Conservation (phyloP, 2,113 vertebrate genomes). For the Sturnus vulgaris region DNA sequence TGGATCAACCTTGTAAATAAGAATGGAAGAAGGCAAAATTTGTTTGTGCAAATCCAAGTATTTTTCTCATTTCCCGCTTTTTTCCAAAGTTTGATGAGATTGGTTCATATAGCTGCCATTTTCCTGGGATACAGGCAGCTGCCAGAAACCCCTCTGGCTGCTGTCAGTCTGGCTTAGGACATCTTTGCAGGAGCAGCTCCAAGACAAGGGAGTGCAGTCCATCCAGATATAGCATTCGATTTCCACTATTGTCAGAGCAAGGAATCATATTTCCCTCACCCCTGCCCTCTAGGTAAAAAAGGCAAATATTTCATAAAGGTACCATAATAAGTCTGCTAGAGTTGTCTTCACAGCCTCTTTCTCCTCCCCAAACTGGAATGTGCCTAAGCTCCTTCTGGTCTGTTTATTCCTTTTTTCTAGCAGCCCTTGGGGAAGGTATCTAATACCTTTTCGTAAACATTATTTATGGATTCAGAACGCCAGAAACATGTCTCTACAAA, state of each 20-base stretch:
- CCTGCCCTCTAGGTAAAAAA: constrained; percentile 26
- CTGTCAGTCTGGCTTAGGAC: not conserved
- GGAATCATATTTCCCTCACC: not conserved
- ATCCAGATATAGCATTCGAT: not conserved
- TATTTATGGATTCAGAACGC: constrained; percentile 21
- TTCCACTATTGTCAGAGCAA: not conserved
- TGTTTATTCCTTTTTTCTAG: constrained; percentile 20
- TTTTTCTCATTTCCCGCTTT: not conserved
- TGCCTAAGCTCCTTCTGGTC: constrained; percentile 35
- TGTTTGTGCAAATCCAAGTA: not conserved
- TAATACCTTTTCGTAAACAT: not conserved
- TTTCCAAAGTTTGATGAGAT: not conserved
- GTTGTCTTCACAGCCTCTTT: constrained; percentile 21
- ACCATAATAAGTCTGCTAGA: not conserved
- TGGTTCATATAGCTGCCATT: not conserved
- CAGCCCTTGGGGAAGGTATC: constrained; percentile 36
- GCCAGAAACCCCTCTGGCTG: constrained; percentile 25
- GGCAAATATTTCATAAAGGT: constrained; percentile 24
- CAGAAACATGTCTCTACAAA: constrained; percentile 43
- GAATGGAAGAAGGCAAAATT: not conserved
- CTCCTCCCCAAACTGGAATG: constrained; percentile 59
- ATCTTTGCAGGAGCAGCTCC: not conserved
- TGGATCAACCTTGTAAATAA: not conserved
- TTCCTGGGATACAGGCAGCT: not conserved
- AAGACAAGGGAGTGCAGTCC: not conserved